Percentiles rank a stretch among this genome's conserved stretches.
phyloP scores from a whole-genome alignment of 2,113 vertebrate species.

The Fukomys damarensis region DNA sequence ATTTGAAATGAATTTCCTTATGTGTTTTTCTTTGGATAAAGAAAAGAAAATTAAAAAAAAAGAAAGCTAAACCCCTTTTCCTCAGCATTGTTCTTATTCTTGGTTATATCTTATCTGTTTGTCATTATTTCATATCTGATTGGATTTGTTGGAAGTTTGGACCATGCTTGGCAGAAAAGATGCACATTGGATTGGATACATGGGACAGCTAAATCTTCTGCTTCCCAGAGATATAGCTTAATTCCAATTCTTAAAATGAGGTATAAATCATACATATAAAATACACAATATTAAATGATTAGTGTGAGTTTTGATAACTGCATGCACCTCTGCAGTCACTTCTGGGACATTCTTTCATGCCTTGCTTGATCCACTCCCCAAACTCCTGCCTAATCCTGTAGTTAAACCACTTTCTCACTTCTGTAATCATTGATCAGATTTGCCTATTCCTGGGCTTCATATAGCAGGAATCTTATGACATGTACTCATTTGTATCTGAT shows the following conservation, averaged over 20 bases:
- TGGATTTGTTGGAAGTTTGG: background rate
- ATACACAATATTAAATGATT: background rate
- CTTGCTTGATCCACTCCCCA: background rate
- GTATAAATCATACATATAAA: background rate
- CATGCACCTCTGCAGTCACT: background rate
- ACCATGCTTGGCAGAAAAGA: background rate
- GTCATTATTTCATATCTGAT: background rate
- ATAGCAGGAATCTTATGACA: background rate
- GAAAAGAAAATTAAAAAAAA: background rate
- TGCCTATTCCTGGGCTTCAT: background rate
- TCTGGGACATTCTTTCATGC: background rate
- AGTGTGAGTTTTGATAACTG: background rate
- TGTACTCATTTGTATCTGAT: background rate
- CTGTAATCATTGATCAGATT: background rate
- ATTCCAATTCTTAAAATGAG: background rate
- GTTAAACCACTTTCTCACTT: slow-evolving; percentile 1
- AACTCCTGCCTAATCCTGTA: too few relatives aligned
- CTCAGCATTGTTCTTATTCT: background rate
- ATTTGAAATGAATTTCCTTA: background rate
- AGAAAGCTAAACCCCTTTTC: background rate
- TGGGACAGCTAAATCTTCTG: background rate
- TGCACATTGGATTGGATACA: background rate
- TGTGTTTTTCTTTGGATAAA: background rate
- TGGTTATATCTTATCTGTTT: background rate
- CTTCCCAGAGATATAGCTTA: background rate